Evolutionary conservation across 2,888 invertebrate genomes (phyloP), one percentile per base, ranked within the genome.

Genomic region (Geophilus truncorum): DNA sequence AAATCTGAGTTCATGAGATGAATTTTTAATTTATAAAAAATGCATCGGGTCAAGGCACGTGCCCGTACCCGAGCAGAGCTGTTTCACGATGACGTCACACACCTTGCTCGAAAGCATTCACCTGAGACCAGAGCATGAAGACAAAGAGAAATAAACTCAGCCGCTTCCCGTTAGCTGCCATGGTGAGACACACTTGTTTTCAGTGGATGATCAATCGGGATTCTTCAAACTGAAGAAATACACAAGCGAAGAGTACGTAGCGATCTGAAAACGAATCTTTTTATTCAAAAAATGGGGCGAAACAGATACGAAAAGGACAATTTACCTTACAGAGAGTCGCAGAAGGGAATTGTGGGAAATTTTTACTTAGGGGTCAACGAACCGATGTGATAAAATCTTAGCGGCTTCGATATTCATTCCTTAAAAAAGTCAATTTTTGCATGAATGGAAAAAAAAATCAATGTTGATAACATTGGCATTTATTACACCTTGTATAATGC

Each of bases 261-360:
- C 51, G 1, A 6, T 51, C 51, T 51, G 51, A 18, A 51, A 51
- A 51, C 51, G 18, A 25, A 28, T 70, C 25, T 28, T 70, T 70
- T 28, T 70, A 70, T 28, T 70, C 28, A 70, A 28, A 70, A 70
- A 70, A 25, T 70, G n/a, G 25, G 70, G 12, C 10, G 25, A 70
- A 25, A 28, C 12, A 25, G 70, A 10, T 10, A 25, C 28, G 70
- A 70, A 28, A 70, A 70, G 28, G 10, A 12, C 15, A 70, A 70
- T 70, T 70, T 28, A 70, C 70, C 70, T 70, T 70, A 70, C 28
- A 70, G 70, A 70, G 70, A n/a, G 25, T 28, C 10, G 28, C 70
- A 70, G 70, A 70, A 70, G 70, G 70, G 70, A 25, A 70, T 70
- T 70, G 25, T 70, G 70, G 70, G 70, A 70, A 70, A n/a, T n/a